phyloP scores from a whole-genome alignment of 92 coral and sea anemone genomes.

The Porites evermanni region DNA sequence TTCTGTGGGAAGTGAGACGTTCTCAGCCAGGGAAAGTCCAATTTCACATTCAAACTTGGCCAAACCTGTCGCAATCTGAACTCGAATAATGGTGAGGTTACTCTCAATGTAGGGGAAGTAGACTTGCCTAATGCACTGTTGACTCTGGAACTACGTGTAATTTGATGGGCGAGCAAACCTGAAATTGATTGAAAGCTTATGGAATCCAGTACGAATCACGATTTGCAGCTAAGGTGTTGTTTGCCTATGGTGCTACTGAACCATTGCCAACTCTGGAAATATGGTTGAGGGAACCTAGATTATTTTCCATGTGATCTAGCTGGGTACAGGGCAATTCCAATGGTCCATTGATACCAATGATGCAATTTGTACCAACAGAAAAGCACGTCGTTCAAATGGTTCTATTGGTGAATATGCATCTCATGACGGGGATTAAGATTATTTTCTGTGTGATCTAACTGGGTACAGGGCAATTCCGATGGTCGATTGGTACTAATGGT shows the following conservation, averaged over 20 bases:
- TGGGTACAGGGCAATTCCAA: no score
- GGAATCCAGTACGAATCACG: slow-evolving; percentile 26
- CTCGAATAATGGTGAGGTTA: slow-evolving; percentile 21
- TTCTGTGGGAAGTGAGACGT: no score
- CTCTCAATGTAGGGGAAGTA: slow-evolving; percentile 38
- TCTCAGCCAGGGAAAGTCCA: no score
- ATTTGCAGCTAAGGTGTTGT: neutral
- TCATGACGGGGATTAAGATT: no score
- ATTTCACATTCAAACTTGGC: neutral
- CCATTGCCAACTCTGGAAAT: slow-evolving; percentile 8
- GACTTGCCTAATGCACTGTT: slow-evolving; percentile 8
- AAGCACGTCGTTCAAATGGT: no score
- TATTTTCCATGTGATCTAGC: no score
- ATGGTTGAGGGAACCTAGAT: neutral
- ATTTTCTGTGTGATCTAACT: no score
- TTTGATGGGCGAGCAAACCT: slow-evolving; percentile 22
- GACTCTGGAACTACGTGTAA: neutral
- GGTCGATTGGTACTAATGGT: no score
- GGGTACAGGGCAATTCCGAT: no score
- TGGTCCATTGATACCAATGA: no score
- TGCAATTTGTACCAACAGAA: no score
- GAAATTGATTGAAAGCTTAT: slow-evolving; percentile 7
- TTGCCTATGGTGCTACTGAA: neutral
- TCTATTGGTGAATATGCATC: no score
- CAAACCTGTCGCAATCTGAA: neutral